Evolutionary conservation across 2,113 vertebrate genomes (phyloP).

Genomic region (Onychorhynchus coronatus): DNA sequence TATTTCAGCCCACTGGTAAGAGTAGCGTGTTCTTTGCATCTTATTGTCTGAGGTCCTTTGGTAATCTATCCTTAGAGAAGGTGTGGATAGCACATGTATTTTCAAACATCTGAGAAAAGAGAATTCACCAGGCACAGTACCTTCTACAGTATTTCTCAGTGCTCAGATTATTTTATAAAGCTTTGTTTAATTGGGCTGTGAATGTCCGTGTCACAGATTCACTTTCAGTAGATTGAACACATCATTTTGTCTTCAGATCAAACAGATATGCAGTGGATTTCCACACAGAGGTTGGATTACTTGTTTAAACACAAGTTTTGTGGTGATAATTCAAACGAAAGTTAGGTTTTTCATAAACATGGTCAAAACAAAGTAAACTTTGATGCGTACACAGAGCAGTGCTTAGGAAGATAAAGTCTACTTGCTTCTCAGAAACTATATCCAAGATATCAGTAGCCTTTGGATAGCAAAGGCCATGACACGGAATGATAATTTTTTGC

Average conservation of each 20-base stretch:
- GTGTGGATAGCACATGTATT: background rate
- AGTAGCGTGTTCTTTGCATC: background rate
- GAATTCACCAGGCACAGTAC: background rate
- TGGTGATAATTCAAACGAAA: background rate
- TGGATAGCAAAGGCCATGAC: background rate
- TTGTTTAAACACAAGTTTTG: slow-evolving; percentile 4
- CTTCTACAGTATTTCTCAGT: background rate
- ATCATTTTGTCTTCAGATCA: slow-evolving; percentile 16
- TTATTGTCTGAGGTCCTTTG: background rate
- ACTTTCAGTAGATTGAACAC: background rate
- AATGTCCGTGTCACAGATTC: slow-evolving; percentile 30
- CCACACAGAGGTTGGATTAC: background rate
- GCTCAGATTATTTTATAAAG: background rate
- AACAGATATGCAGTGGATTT: background rate
- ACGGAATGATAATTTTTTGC: background rate
- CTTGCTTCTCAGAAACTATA: background rate
- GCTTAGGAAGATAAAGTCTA: background rate
- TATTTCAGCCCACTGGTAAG: background rate
- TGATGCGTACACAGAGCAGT: background rate
- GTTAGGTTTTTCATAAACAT: background rate
- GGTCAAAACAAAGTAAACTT: background rate
- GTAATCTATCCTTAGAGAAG: background rate
- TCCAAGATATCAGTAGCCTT: background rate
- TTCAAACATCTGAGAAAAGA: background rate
- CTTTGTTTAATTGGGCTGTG: slow-evolving; percentile 5